Base-by-base conservation (phyloP, 2,797 vertebrate genomes). In the Myoxocephalus aenaeus region DNA sequence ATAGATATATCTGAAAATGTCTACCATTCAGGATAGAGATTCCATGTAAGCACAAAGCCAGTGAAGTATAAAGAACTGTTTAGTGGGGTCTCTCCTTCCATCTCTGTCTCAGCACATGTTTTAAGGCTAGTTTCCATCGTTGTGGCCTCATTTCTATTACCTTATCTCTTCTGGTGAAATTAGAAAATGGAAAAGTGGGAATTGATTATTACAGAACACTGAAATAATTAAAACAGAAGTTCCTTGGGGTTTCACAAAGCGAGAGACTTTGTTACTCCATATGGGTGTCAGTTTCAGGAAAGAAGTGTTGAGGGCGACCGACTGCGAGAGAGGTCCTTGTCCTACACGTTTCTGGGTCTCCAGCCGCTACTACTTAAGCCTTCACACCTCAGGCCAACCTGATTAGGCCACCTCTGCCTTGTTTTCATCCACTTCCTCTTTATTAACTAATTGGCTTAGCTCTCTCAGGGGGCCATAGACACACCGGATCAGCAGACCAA, bases 401-500 rank as follows among this genome's bases (percentile, higher is more conserved):
- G 89, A 93, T 92, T 90, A 93, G 72, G 79, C 79, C 87, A 90
- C 88, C 88, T 89, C 84, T 81, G 89, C 87, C 90, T 90, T 86
- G 87, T 92, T 92, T 91, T 79, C 81, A 83, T 87, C 75, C 81
- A 88, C 87, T 87, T 89, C 15, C 77, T 88, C 86, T 88, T 90
- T 90, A 92, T 93, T 90, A 90, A 88, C 82, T 92, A 92, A 92
- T 92, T 89, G 91, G 91, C 86, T 94, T 94, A 90, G 82, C 68
- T 51, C 77, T 88, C 91, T 86, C 88, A 50, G n/a, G 86, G 81
- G 89, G 67, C 44, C 44, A 2, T 56, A 65, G 65, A 83, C 82
- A 77, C 57, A 78, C 73, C 38, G 82, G 80, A 91, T 92, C 89
- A 90, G 82, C 81, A 70, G 65, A 79, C 78, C 72, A 83, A 86